Conservation (phyloP, 2,113 vertebrate genomes). For the Genyomyrus donnyi region DNA sequence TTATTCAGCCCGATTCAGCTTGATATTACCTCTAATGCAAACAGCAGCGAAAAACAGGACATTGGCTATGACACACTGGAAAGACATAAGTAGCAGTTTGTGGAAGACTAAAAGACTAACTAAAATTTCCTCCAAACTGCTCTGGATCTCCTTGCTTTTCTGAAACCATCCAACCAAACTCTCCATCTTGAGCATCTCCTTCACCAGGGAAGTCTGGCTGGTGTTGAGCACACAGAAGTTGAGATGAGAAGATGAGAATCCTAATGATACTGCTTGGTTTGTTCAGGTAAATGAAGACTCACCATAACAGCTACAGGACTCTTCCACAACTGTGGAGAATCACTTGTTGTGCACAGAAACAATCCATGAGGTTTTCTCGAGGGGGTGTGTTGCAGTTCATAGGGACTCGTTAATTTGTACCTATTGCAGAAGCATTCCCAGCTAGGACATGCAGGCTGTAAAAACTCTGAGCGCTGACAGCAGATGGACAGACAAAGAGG, state of each 20-base stretch:
- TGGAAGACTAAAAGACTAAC: background rate
- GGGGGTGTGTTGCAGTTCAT: no score
- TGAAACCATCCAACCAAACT: background rate
- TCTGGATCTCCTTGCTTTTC: background rate
- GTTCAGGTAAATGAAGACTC: background rate
- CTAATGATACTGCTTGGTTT: background rate
- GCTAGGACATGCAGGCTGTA: background rate
- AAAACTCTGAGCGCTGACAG: background rate
- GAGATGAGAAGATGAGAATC: background rate
- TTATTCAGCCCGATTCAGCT: background rate
- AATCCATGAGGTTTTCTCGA: no score
- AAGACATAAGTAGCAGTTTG: background rate
- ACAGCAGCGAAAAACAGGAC: background rate
- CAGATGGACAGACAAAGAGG: background rate
- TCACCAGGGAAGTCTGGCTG: background rate
- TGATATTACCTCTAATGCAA: background rate
- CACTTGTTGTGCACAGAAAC: no score
- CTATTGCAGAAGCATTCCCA: background rate
- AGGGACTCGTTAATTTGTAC: background rate
- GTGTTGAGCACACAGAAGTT: background rate
- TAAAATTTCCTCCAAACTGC: background rate
- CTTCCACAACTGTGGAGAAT: background rate
- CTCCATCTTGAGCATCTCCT: background rate
- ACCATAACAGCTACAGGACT: background rate
- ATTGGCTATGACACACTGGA: background rate